Percentiles rank a stretch among this genome's conserved stretches.
Evolutionary conservation across 1,140 invertebrate species (phyloP).

Genomic region (Hyposmocoma kahamanoa): DNA sequence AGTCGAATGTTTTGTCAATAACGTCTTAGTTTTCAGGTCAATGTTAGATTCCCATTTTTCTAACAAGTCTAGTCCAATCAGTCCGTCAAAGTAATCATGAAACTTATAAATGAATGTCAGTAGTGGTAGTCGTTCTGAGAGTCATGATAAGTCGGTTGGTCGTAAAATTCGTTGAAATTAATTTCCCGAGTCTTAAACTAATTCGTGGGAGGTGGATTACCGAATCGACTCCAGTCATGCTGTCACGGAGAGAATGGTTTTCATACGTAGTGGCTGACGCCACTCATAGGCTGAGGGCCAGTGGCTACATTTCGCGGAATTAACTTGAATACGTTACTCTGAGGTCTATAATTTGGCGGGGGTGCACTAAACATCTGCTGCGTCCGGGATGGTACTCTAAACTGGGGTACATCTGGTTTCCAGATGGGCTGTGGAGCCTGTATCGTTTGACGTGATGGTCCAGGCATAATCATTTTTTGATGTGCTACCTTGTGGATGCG

Average conservation of each 20-base stretch:
- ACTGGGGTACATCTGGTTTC: not conserved
- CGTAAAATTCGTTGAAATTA: not conserved
- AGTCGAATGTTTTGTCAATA: no score
- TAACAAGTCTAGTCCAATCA: no score
- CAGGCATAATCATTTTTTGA: not conserved
- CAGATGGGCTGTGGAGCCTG: not conserved
- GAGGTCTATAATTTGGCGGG: conserved; percentile 1
- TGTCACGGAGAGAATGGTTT: not conserved
- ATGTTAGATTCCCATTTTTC: no score
- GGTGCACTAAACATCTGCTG: conserved; percentile 1
- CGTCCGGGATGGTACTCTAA: not conserved
- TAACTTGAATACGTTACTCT: conserved; percentile 1
- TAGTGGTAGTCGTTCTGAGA: no score
- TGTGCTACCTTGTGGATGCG: not conserved
- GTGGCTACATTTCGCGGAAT: not conserved
- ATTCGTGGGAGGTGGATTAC: not conserved
- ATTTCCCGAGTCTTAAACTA: not conserved
- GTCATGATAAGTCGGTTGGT: no score
- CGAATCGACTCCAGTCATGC: not conserved
- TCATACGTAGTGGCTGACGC: conserved; percentile 1
- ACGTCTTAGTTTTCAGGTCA: no score
- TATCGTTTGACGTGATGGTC: not conserved
- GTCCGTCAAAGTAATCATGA: no score
- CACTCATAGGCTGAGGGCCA: conserved; percentile 2
- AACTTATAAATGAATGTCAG: no score